These are phyloP conservation scores for Watsonalla cultraria DNA, from an alignment of 2,888 invertebrate species.

Conservation along the genomic window DNA sequence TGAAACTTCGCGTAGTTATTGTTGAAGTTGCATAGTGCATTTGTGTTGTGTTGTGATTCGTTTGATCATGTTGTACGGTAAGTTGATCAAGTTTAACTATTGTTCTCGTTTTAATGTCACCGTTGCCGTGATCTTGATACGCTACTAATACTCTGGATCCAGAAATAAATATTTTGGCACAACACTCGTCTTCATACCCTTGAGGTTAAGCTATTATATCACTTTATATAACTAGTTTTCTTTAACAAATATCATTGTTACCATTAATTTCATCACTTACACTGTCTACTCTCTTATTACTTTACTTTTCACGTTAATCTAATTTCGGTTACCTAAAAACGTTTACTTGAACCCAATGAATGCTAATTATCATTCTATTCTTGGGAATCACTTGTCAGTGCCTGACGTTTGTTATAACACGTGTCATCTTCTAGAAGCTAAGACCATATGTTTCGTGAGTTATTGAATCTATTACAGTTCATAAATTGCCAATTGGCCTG, in stretches of 20 bases:
- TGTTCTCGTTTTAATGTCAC: conserved; percentile 9
- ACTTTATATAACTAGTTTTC: conserved; percentile 8
- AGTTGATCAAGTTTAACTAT: conserved; percentile 33
- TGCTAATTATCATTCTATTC: neutral
- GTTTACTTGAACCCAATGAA: too few relatives aligned
- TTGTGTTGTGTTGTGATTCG: conserved; percentile 55
- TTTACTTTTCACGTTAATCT: too few relatives aligned
- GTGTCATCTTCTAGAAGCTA: neutral
- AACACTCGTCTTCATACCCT: conserved; percentile 45
- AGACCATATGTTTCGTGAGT: neutral
- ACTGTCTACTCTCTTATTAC: too few relatives aligned
- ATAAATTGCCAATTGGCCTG: too few relatives aligned
- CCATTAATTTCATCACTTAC: too few relatives aligned
- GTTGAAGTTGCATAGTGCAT: conserved; percentile 29
- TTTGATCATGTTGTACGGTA: conserved; percentile 48
- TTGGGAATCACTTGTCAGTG: neutral
- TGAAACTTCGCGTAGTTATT: conserved; percentile 20
- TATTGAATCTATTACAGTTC: neutral
- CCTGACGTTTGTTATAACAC: conserved; percentile 19
- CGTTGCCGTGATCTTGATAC: conserved; percentile 46
- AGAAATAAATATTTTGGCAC: conserved; percentile 70
- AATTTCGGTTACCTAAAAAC: too few relatives aligned
- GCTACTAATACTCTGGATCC: conserved; percentile 26
- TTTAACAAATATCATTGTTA: neutral
- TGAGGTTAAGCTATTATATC: conserved; percentile 19